Evolutionary conservation across 2,888 invertebrate genomes (phyloP).

Genomic region (Masnerella sp.): DNA sequence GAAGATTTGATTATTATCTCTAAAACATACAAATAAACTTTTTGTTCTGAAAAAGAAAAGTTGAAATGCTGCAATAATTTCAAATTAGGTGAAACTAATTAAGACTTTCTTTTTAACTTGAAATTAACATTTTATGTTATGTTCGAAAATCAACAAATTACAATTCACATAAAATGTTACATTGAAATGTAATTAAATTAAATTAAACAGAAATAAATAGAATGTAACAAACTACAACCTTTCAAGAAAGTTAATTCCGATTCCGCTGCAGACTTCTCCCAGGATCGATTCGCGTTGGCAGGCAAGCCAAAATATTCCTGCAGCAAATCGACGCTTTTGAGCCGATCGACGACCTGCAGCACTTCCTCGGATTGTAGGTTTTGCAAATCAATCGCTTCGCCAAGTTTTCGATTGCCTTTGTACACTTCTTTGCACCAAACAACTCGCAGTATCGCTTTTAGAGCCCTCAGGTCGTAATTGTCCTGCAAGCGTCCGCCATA

Average conservation of each 20-base stretch:
- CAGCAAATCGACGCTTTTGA: constrained; percentile 87
- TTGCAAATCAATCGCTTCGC: constrained; percentile 67
- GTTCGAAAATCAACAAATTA: no score
- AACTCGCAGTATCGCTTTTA: constrained; percentile 83
- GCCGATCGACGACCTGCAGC: constrained; percentile 81
- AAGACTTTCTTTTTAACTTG: no score
- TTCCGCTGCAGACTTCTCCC: constrained; percentile 85
- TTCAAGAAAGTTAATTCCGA: constrained; percentile 83
- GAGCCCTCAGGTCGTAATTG: constrained; percentile 83
- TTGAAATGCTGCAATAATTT: no score
- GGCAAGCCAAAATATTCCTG: constrained; percentile 88
- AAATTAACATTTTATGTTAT: no score
- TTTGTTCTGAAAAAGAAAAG: not conserved
- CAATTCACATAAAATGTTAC: no score
- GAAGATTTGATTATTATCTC: constrained; percentile 60
- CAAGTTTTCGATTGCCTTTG: constrained; percentile 81
- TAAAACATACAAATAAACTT: constrained; percentile 37
- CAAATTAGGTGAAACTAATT: no score
- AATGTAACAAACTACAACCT: no score
- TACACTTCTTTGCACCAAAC: constrained; percentile 77
- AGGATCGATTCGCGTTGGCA: constrained; percentile 90
- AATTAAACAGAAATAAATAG: no score
- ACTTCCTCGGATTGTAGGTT: constrained; percentile 81
- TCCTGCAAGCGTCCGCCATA: constrained; percentile 94
- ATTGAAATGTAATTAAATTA: no score